Base-by-base conservation (phyloP, 1,140 invertebrate genomes). In the Trachymyrmex cornetzi region DNA sequence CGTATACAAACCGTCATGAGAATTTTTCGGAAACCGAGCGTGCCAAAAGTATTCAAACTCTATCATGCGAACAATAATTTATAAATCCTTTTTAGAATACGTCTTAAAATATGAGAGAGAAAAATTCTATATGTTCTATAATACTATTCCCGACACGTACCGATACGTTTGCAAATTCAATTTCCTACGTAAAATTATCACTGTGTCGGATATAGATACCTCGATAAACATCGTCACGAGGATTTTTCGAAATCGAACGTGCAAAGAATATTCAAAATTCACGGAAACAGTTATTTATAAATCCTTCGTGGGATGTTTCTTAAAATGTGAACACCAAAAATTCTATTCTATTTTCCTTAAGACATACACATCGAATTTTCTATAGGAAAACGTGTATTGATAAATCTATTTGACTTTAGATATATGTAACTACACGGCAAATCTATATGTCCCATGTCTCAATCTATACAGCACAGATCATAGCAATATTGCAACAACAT, bases 11-110 rank as follows among this genome's bases (percentile, higher is more conserved):
- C 6, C 9, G 59, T 66, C n/a, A 57, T 22, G 22, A 71, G 11
- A 9, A 67, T 50, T 69, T 69, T 27, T 53, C 7, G 4, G 19
- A 77, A 77, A 12, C 38, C 61, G 44, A 77, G 57, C 14, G 30
- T 22, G 14, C n/a, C 11, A 80, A 66, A 19, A 66, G 67, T 67
- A 66, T 66, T 34, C 24, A 69, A 55, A 69, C 38, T 69, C 30
- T 16, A 27, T 69, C 27, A 4, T 19, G 22, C 63, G 6, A 24
- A 14, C 16, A 61, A 59, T 79, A 79, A 44, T 67, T 67, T 53
- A 16, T 80, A 69, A 80, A 57, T 69, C n/a, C 14, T 38, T 57
- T 57, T n/a, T 7, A 38, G 1, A 24, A 44, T 34, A 2, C 44
- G 7, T 55, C 44, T 34, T 53, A 24, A 80, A 80, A 34, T 38